Conservation (phyloP, 1,140 invertebrate genomes). For the Globodera rostochiensis region DNA sequence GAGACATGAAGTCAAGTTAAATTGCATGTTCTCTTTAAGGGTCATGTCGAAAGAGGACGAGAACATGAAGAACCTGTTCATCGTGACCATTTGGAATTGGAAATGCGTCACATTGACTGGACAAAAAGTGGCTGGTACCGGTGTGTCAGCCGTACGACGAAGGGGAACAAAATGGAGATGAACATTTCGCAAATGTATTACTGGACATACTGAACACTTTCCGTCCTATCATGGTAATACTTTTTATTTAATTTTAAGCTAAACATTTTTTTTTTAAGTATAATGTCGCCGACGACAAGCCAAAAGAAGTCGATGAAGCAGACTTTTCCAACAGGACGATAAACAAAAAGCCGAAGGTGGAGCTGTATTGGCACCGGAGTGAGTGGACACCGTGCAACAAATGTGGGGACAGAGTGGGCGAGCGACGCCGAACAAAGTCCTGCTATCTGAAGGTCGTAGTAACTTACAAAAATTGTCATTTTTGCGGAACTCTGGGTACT, state of each 20-base stretch:
- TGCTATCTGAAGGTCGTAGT: slow-evolving; percentile 20
- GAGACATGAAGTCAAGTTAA: too few relatives aligned
- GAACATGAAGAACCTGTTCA: slow-evolving; percentile 10
- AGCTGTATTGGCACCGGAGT: slow-evolving; percentile 12
- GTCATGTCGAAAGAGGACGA: not conserved
- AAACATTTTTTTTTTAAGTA: not conserved
- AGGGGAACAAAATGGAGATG: not conserved
- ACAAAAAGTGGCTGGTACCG: slow-evolving; percentile 24
- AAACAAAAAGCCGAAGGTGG: not conserved
- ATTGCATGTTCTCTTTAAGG: not conserved
- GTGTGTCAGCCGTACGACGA: not conserved
- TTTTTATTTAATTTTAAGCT: not conserved
- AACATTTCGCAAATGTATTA: slow-evolving; percentile 1
- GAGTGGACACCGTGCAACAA: slow-evolving; percentile 30
- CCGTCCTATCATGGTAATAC: not conserved
- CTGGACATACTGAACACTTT: not conserved
- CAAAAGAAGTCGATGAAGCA: not conserved
- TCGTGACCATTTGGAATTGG: slow-evolving; percentile 29
- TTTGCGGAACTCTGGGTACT: too few relatives aligned
- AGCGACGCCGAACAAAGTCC: slow-evolving; percentile 10
- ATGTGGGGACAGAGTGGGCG: slow-evolving; percentile 12
- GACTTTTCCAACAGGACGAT: not conserved
- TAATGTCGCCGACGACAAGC: not conserved
- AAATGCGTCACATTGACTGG: not conserved
- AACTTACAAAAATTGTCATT: not conserved